A percentile compares a stretch with the other conserved stretches of the same genome.
phyloP scores from a whole-genome alignment of 1,140 invertebrate genomes.

The Akabosia matsudoensis region DNA sequence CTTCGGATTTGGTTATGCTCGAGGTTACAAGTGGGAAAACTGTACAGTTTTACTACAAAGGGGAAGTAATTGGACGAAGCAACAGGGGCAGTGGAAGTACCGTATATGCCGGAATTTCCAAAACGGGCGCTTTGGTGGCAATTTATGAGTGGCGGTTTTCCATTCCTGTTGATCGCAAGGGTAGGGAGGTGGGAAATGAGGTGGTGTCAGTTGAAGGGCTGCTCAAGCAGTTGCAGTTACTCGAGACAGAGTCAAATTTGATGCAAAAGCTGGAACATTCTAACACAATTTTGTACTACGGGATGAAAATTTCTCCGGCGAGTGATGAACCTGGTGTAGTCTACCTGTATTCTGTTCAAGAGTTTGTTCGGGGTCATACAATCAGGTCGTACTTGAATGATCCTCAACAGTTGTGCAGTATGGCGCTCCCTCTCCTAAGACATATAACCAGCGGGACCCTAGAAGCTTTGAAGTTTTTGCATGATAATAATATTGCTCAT shows the following conservation, averaged over 20 bases:
- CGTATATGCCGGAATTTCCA: conserved; percentile 64
- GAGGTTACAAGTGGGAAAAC: conserved; percentile 57
- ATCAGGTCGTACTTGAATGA: conserved; percentile 57
- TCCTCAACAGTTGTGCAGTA: conserved; percentile 52
- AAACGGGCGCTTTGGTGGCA: conserved; percentile 64
- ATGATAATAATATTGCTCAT: conserved; percentile 73
- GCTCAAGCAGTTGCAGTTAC: conserved; percentile 58
- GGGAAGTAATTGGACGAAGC: conserved; percentile 55
- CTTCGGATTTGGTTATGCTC: conserved; percentile 56
- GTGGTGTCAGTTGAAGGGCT: conserved; percentile 51
- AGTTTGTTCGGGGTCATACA: conserved; percentile 61
- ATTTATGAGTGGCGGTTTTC: conserved; percentile 68
- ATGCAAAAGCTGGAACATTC: conserved; percentile 65
- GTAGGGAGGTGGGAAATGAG: conserved; percentile 41
- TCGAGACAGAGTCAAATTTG: conserved; percentile 69
- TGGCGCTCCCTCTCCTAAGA: conserved; percentile 61
- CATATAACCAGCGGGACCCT: conserved; percentile 64
- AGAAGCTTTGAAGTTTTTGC: conserved; percentile 66
- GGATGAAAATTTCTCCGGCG: conserved; percentile 62
- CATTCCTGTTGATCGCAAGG: conserved; percentile 49
- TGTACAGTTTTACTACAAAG: conserved; percentile 50
- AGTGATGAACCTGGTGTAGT: conserved; percentile 55
- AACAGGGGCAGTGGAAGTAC: conserved; percentile 62
- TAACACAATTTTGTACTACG: conserved; percentile 70
- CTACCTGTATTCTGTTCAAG: conserved; percentile 60